Percentiles rank a stretch among this genome's conserved stretches.
phyloP scores from a whole-genome alignment of 2,113 vertebrate genomes.

The Aphyosemion australe region DNA sequence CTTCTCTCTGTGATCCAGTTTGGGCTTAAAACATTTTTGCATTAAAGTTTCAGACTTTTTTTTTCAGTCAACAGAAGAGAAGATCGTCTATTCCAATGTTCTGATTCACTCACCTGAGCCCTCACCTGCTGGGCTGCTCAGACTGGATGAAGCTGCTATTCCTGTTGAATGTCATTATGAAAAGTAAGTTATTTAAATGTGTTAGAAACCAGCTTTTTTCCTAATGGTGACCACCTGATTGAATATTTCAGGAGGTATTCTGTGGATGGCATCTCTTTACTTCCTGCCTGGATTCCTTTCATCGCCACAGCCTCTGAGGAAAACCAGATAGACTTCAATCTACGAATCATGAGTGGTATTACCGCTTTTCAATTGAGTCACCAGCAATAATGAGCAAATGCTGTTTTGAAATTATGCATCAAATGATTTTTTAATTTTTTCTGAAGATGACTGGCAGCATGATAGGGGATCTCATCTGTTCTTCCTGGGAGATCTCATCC shows the following conservation, averaged over 20 bases:
- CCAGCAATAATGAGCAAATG: no score
- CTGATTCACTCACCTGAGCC: slow-evolving; percentile 67
- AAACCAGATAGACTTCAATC: slow-evolving; percentile 58
- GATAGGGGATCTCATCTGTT: slow-evolving; percentile 50
- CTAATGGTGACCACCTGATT: no score
- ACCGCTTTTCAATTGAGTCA: no score
- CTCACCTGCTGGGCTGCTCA: slow-evolving; percentile 55
- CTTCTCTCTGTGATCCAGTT: no score
- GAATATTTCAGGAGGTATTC: slow-evolving; percentile 50
- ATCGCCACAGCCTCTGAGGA: slow-evolving; percentile 25
- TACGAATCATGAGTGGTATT: slow-evolving; percentile 70
- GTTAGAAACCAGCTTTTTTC: no score
- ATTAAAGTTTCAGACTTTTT: background rate
- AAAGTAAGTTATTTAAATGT: slow-evolving; percentile 45
- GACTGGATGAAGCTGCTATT: slow-evolving; percentile 53
- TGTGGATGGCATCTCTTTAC: slow-evolving; percentile 52
- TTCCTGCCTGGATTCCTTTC: slow-evolving; percentile 63
- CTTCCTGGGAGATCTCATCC: slow-evolving; percentile 68
- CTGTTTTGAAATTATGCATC: no score
- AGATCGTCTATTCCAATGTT: slow-evolving; percentile 69
- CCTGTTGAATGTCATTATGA: slow-evolving; percentile 75
- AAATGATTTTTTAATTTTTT: background rate
- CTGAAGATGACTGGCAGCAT: slow-evolving; percentile 65
- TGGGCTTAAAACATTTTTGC: background rate
- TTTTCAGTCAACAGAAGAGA: slow-evolving; percentile 63